A percentile compares a stretch with the other conserved stretches of the same genome.
Conservation (phyloP, 1,140 invertebrate genomes). For the Leptinotarsa undecemlineata region DNA sequence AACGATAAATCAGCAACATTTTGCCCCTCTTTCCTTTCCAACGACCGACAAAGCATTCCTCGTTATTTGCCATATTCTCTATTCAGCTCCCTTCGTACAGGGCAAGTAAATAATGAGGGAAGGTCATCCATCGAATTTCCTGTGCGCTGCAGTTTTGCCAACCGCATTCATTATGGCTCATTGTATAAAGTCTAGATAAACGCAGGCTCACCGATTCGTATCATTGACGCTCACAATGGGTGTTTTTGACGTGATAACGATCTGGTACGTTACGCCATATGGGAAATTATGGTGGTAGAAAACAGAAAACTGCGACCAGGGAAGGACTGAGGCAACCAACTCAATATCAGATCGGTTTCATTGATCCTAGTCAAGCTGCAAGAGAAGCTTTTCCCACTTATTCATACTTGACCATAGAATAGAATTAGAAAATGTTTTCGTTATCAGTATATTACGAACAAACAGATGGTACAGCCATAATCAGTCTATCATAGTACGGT, state of each 20-base stretch:
- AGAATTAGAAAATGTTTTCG: no score
- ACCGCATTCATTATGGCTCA: constrained; percentile 27
- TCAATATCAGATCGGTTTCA: no score
- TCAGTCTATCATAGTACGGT: no score
- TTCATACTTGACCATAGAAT: no score
- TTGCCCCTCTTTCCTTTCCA: no score
- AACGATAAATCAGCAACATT: no score
- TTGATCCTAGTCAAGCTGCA: no score
- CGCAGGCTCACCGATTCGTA: constrained; percentile 30
- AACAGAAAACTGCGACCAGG: no score
- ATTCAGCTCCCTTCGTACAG: not conserved
- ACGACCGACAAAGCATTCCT: not conserved
- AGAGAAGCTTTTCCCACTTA: no score
- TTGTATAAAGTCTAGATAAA: constrained; percentile 29
- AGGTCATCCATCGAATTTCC: constrained; percentile 24
- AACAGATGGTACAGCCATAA: no score
- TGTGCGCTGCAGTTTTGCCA: constrained; percentile 17
- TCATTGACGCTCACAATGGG: constrained; percentile 25
- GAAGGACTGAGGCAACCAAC: no score
- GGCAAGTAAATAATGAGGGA: constrained; percentile 11
- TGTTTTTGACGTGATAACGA: constrained; percentile 23
- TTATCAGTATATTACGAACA: no score
- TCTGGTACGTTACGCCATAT: constrained; percentile 29
- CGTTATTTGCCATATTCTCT: not conserved
- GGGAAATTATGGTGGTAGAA: constrained; percentile 22